phyloP scores from a whole-genome alignment of 2,797 vertebrate species.

The Paramormyrops hopkinsi region DNA sequence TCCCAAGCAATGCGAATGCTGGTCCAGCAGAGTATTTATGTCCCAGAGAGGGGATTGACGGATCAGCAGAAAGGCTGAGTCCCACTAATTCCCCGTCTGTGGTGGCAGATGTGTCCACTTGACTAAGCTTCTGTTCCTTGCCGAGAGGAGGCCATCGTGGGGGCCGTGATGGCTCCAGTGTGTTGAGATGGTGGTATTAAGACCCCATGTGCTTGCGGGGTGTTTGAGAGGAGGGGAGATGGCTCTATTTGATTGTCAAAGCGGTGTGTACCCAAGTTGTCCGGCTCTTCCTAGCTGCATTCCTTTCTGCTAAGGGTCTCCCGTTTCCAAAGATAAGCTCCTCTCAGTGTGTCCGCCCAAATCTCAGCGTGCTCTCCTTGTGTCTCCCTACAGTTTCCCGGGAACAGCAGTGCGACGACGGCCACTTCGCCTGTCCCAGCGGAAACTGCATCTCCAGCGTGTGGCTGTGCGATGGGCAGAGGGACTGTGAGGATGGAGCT shows the following conservation, averaged over 20 bases:
- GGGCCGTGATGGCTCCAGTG: neutral
- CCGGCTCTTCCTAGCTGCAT: neutral
- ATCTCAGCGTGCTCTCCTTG: neutral
- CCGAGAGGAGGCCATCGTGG: neutral
- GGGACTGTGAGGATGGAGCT: conserved; percentile 75
- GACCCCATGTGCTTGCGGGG: neutral
- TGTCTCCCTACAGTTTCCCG: conserved; percentile 55
- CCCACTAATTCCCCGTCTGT: neutral
- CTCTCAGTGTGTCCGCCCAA: neutral
- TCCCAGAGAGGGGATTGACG: neutral
- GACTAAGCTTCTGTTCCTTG: neutral
- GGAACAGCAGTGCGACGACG: conserved; percentile 77
- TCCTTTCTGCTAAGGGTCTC: neutral
- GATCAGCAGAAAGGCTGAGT: neutral
- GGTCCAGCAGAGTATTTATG: neutral
- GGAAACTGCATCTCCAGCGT: conserved; percentile 75
- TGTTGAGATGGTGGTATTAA: neutral
- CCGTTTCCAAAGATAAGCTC: neutral
- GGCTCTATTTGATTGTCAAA: neutral
- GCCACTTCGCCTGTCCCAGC: conserved; percentile 83
- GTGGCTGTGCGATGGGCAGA: conserved; percentile 79
- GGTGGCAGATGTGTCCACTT: neutral
- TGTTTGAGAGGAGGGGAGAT: neutral
- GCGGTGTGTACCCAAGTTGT: neutral
- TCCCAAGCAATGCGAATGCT: neutral